Evolutionary conservation across 2,888 invertebrate genomes (phyloP), one percentile per base, ranked within the genome.

Genomic region (Dysmachus trigonus): DNA sequence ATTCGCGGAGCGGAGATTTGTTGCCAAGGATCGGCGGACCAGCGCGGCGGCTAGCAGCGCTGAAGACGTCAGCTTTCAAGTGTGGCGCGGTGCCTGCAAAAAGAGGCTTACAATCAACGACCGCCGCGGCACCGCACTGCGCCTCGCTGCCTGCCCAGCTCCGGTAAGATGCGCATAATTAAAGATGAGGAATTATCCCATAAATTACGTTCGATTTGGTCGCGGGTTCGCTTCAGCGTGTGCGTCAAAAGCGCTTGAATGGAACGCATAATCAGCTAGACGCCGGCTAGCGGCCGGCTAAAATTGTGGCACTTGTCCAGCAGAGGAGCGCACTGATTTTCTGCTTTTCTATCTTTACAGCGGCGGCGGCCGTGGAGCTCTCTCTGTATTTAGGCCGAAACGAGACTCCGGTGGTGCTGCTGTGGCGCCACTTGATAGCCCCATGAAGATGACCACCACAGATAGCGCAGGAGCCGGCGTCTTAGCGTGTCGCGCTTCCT

Each of bases 401-500:
- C 35, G 38, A 31, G 76, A 76, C 35, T 38, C 18, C 76, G 76
- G 38, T 76, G 76, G 38, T 76, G 41, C 38, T 35, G 33, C 38
- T 38, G 76, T 85, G 87, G 87, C 87, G 87, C 87, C 87, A 87
- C 85, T 87, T 85, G 85, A 85, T 85, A 82, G 81, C 86, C 72
- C 47, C 85, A 53, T 86, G 85, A 85, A 86, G 86, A 86, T 86
- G 85, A 85, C 81, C 81, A 62, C 81, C 47, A 62, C 22, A 81
- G 85, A 86, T 86, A 85, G 35, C 35, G 35, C n/a, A 76, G 35
- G 35, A 35, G 76, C 76, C 76, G 76, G n/a, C 76, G 76, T 35
- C 33, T 35, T 38, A 38, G 38, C 76, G 38, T 35, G 76, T 35
- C 38, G 76, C 38, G 76, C 76, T 76, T 76, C 76, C 76, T 76